Conservation (phyloP, 2,888 invertebrate species). For the Disparrhopalites patrizii region DNA sequence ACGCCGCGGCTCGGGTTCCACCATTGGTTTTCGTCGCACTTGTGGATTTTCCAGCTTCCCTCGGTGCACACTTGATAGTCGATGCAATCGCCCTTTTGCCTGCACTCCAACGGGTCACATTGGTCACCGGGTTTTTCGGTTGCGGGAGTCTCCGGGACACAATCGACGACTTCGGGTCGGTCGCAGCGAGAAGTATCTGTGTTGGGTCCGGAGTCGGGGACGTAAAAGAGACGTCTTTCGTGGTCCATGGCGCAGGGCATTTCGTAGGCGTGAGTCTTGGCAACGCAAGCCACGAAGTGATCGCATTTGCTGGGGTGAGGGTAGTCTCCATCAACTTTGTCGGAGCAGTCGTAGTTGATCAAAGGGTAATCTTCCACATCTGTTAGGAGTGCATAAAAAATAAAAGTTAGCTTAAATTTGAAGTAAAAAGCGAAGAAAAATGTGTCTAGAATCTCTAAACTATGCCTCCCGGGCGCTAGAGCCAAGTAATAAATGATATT, state of each 20-base stretch:
- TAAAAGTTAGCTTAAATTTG: too few relatives aligned
- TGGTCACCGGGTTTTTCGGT: not conserved
- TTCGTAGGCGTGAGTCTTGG: conserved; percentile 30
- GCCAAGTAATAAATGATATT: too few relatives aligned
- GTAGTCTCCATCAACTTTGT: conserved; percentile 31
- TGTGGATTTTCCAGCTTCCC: not conserved
- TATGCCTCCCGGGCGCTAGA: too few relatives aligned
- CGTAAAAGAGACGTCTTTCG: conserved; percentile 1
- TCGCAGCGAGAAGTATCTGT: conserved; percentile 2
- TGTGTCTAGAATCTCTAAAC: too few relatives aligned
- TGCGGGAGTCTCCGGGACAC: not conserved
- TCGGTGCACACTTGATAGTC: not conserved
- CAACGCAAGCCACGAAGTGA: conserved; percentile 35
- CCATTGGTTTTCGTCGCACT: conserved; percentile 1
- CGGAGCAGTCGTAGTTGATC: conserved; percentile 34
- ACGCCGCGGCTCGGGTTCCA: conserved; percentile 3
- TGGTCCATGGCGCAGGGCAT: conserved; percentile 21
- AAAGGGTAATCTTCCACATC: too few relatives aligned
- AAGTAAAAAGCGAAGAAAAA: too few relatives aligned
- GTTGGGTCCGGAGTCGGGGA: conserved; percentile 4
- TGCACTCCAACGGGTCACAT: not conserved
- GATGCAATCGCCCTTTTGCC: not conserved
- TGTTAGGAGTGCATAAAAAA: too few relatives aligned
- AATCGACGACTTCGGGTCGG: not conserved
- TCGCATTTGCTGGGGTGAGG: conserved; percentile 30